Evolutionary conservation across 2,888 invertebrate species (phyloP).

Genomic region (Drosophila robusta): DNA sequence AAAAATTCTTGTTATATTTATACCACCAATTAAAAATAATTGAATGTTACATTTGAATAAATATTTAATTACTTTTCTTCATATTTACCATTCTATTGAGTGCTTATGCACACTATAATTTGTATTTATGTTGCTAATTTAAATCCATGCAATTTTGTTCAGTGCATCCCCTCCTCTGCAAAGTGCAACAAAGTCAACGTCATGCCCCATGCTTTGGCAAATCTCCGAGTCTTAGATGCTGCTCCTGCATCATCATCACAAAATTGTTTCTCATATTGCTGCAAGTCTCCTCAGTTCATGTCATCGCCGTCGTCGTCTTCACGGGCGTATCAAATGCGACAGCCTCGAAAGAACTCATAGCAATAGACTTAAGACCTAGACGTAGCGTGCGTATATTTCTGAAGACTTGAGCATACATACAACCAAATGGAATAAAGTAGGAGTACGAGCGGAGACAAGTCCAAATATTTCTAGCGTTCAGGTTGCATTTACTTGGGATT

Average conservation of each 20-base stretch:
- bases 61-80: no score
- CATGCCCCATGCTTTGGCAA: slow-evolving; percentile 50
- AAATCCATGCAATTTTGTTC: not conserved
- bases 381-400: slow-evolving; percentile 26
- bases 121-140: not conserved
- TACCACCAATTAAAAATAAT: no score
- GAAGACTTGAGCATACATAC: slow-evolving; percentile 59
- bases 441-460: slow-evolving; percentile 42
- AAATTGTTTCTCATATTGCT: slow-evolving; percentile 53
- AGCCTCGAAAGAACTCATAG: slow-evolving; percentile 64
- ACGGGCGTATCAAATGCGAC: slow-evolving; percentile 74
- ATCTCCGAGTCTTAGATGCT: slow-evolving; percentile 60
- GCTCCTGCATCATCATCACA: slow-evolving; percentile 49
- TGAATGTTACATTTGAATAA: no score
- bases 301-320: slow-evolving; percentile 33
- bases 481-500: slow-evolving; percentile 60
- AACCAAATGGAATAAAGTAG: slow-evolving; percentile 68
- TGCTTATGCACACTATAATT: no score
- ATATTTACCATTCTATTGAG: no score
- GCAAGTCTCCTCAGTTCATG: slow-evolving; percentile 28
- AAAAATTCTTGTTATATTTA: no score
- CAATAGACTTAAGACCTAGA: slow-evolving; percentile 54
- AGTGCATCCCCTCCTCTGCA: slow-evolving; percentile 39
- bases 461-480: slow-evolving; percentile 66
- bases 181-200: slow-evolving; percentile 54